Percentiles rank a stretch among this genome's conserved stretches.
These are phyloP conservation scores for Alviniconcha strummeri DNA, from an alignment of 2,888 invertebrate species.

Conservation along the genomic window DNA sequence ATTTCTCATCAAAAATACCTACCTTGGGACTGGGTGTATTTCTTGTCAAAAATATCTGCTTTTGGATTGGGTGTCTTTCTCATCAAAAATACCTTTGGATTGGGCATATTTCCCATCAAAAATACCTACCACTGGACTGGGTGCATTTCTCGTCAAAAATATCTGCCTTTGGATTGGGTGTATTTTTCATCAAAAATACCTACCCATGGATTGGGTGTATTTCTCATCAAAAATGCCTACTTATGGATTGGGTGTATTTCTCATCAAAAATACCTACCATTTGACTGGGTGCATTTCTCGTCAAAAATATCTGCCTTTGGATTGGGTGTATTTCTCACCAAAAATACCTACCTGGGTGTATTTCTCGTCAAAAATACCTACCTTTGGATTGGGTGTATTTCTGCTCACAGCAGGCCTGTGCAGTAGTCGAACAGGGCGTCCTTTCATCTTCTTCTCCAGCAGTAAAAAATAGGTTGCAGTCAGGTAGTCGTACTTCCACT, in stretches of 20 bases:
- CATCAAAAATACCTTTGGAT: neutral
- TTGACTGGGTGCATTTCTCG: no score
- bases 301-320: no score
- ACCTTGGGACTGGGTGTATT: neutral
- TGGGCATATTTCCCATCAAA: no score
- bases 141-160: conserved; percentile 32
- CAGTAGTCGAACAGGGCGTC: conserved; percentile 73
- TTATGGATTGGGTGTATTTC: no score
- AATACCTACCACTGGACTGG: conserved; percentile 22
- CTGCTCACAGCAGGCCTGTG: conserved; percentile 44
- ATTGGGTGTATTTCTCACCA: no score
- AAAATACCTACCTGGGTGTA: no score
- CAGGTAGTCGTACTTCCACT: conserved; percentile 82
- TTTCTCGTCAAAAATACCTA: neutral
- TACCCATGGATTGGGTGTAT: no score
- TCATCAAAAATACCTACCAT: no score
- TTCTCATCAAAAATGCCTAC: no score
- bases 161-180: no score
- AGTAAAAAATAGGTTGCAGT: conserved; percentile 85
- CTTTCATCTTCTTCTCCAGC: conserved; percentile 78
- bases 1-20: conserved; percentile 13
- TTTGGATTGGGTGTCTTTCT: conserved; percentile 37
- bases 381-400: conserved; percentile 38
- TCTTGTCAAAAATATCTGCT: neutral
- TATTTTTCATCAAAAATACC: no score